These are phyloP conservation scores for Coregonus sp. DNA, from an alignment of 2,797 vertebrate genomes.

Conservation along the genomic window DNA sequence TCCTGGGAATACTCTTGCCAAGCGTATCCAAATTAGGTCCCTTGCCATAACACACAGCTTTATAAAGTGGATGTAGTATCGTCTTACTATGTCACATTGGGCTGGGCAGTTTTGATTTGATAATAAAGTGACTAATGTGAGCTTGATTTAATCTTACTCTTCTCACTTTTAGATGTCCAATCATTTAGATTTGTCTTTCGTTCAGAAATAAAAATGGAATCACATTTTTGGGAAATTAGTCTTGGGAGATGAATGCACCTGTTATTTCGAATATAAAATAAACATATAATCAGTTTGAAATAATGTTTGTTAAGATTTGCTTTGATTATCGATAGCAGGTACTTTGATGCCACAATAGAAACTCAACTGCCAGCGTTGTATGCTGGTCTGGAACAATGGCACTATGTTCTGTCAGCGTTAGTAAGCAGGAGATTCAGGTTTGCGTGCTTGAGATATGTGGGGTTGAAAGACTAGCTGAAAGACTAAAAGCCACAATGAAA, in stretches of 20 bases:
- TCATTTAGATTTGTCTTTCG: background rate
- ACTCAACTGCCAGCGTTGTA: background rate
- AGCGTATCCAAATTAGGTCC: constrained; percentile 14
- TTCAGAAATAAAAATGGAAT: background rate
- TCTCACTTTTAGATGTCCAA: too few relatives aligned
- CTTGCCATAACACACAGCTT: constrained; percentile 10
- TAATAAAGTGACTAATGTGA: too few relatives aligned
- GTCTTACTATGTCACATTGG: background rate
- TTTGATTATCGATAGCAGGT: background rate
- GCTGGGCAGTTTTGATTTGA: too few relatives aligned
- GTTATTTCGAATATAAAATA: background rate
- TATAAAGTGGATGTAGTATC: background rate
- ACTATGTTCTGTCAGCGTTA: background rate
- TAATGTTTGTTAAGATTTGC: background rate
- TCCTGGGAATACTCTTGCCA: constrained; percentile 7
- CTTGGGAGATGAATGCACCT: background rate
- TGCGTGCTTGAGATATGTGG: background rate
- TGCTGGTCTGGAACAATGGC: background rate
- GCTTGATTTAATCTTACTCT: too few relatives aligned
- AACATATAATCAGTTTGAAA: background rate
- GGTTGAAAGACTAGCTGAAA: background rate
- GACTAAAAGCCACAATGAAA: background rate
- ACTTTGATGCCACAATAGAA: background rate
- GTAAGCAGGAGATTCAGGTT: constrained; percentile 21
- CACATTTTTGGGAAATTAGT: background rate